Evolutionary conservation across 2,888 invertebrate genomes (phyloP).

Genomic region (Perizoma affinitatum): DNA sequence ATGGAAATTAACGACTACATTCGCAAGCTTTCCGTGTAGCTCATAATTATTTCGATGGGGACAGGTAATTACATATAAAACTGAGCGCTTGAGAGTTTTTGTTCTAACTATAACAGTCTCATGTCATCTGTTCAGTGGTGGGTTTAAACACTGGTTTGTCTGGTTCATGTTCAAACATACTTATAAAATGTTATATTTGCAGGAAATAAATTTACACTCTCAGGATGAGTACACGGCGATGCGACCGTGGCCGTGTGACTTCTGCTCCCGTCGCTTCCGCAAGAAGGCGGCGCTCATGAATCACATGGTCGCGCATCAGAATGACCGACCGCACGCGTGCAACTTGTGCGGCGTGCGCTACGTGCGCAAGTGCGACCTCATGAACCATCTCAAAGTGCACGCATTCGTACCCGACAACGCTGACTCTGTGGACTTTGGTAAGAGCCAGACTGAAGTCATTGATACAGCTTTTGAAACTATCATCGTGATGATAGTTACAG

Average conservation of each 20-base stretch:
- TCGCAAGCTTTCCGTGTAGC: too few species aligned
- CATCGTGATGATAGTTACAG: too few species aligned
- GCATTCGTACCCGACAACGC: constrained; percentile 89
- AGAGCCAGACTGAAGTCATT: constrained; percentile 28
- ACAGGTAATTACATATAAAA: too few species aligned
- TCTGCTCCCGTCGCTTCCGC: constrained; percentile 92
- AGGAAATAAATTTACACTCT: constrained; percentile 31
- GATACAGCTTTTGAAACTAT: too few species aligned
- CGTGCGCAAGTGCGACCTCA: constrained; percentile 90
- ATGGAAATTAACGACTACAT: too few species aligned
- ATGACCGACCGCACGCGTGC: constrained; percentile 91
- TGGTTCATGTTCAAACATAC: not conserved
- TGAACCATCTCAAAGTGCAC: constrained; percentile 92
- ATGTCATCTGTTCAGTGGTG: too few species aligned
- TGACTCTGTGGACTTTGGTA: constrained; percentile 83
- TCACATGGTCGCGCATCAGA: constrained; percentile 94
- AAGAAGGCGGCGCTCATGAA: constrained; percentile 93
- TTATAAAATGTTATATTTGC: not conserved
- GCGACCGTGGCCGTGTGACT: constrained; percentile 93
- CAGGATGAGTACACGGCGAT: constrained; percentile 88
- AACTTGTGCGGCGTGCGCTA: constrained; percentile 93
- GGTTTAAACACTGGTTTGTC: too few species aligned
- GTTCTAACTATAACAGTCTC: too few species aligned
- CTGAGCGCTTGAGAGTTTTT: too few species aligned
- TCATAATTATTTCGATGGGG: too few species aligned